These are phyloP conservation scores for Macaca fascicularis DNA, from an alignment of 2,113 vertebrate genomes.

Conservation along the genomic window T2T-MFA8v1.1 NC_088378.1:66082001-66082500, in stretches of 20 bases:
- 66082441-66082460: background rate
- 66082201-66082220: background rate
- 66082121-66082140: background rate
- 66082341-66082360: background rate
- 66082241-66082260: background rate
- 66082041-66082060: background rate
- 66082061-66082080: background rate
- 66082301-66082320: background rate
- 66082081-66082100: background rate
- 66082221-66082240: background rate
- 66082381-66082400: too few relatives aligned
- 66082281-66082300: slow-evolving; percentile 14
- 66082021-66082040: background rate
- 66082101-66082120: too few relatives aligned
- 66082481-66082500: background rate
- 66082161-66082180: background rate
- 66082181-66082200: background rate
- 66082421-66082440: background rate
- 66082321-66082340: background rate
- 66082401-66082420: background rate
- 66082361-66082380: background rate
- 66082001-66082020: background rate
- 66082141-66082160: background rate
- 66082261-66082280: background rate
- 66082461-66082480: background rate